Conservation (phyloP, 1,140 invertebrate genomes). For the Drosophila tristis region DNA sequence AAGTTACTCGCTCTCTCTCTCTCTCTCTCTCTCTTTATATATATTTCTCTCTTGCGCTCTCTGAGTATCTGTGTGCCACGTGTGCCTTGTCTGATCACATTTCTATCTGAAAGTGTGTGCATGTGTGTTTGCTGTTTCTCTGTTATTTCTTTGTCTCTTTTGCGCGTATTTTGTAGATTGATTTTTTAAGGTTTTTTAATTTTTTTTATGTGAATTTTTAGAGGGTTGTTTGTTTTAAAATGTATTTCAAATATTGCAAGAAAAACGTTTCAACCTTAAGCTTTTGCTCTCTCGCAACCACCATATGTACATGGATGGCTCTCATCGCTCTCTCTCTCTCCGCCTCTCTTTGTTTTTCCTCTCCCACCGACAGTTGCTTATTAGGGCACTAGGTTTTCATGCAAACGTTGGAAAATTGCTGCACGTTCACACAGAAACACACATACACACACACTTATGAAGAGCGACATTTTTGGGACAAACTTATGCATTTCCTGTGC, state of each 20-base stretch:
- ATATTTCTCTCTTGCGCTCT: not conserved
- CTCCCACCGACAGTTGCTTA: slow-evolving; percentile 48
- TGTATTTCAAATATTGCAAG: slow-evolving; percentile 5
- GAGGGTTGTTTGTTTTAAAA: slow-evolving; percentile 26
- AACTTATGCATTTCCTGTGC: slow-evolving; percentile 75
- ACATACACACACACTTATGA: slow-evolving; percentile 1
- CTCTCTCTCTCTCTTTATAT: not conserved
- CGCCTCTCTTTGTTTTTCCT: slow-evolving; percentile 24
- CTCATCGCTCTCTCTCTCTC: slow-evolving; percentile 14
- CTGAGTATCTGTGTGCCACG: slow-evolving; percentile 56
- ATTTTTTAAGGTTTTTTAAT: slow-evolving; percentile 24
- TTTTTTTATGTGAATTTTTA: slow-evolving; percentile 45
- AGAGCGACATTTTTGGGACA: slow-evolving; percentile 63
- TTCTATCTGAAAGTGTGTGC: slow-evolving; percentile 38
- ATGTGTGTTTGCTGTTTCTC: slow-evolving; percentile 19
- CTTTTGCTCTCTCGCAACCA: slow-evolving; percentile 3
- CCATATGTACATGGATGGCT: not conserved
- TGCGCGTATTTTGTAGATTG: slow-evolving; percentile 61
- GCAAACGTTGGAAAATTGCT: slow-evolving; percentile 72
- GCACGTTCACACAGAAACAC: slow-evolving; percentile 41
- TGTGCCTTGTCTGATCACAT: slow-evolving; percentile 61
- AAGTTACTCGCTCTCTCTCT: slow-evolving; percentile 11
- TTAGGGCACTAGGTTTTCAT: slow-evolving; percentile 83
- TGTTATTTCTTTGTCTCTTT: slow-evolving; percentile 47
- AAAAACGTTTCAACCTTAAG: slow-evolving; percentile 25